phyloP scores from a whole-genome alignment of 2,113 vertebrate genomes.

The Tyto alba region DNA sequence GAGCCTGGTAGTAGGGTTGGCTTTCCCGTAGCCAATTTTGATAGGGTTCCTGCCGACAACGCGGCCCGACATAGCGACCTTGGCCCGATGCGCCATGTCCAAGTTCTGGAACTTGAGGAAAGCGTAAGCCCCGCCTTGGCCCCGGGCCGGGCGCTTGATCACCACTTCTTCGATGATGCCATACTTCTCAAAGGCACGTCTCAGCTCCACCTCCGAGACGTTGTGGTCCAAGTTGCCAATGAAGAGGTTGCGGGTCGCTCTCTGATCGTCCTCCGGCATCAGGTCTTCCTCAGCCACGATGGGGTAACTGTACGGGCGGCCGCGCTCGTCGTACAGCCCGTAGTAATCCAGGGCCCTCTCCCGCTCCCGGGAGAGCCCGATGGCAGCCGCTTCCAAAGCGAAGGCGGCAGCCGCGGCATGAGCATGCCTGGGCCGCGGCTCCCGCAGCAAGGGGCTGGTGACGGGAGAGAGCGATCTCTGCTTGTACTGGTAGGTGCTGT shows the following conservation, averaged over 20 bases:
- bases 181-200: constrained; percentile 93
- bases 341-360: constrained; percentile 91
- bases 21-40: constrained; percentile 96
- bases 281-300: constrained; percentile 87
- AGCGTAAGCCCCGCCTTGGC: constrained; percentile 91
- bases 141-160: constrained; percentile 89
- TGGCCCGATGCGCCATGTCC: constrained; percentile 96
- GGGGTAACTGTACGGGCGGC: constrained; percentile 83
- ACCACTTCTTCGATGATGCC: constrained; percentile 96
- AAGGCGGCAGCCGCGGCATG: constrained; percentile 70
- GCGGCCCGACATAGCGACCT: constrained; percentile 95
- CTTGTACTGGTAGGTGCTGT: constrained; percentile 82
- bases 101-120: constrained; percentile 98
- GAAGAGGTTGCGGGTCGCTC: constrained; percentile 94
- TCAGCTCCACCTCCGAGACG: constrained; percentile 87
- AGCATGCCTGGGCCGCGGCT: constrained; percentile 79
- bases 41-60: constrained; percentile 91
- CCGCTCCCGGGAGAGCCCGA: constrained; percentile 81
- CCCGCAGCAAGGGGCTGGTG: constrained; percentile 79
- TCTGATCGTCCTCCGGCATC: constrained; percentile 94
- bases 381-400: constrained; percentile 80
- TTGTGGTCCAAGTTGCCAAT: constrained; percentile 94
- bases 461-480: constrained; percentile 89
- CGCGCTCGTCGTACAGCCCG: constrained; percentile 88
- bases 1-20: constrained; percentile 93